These are phyloP conservation scores for Alca torda DNA, from an alignment of 2,797 vertebrate genomes.

Conservation along the genomic window DNA sequence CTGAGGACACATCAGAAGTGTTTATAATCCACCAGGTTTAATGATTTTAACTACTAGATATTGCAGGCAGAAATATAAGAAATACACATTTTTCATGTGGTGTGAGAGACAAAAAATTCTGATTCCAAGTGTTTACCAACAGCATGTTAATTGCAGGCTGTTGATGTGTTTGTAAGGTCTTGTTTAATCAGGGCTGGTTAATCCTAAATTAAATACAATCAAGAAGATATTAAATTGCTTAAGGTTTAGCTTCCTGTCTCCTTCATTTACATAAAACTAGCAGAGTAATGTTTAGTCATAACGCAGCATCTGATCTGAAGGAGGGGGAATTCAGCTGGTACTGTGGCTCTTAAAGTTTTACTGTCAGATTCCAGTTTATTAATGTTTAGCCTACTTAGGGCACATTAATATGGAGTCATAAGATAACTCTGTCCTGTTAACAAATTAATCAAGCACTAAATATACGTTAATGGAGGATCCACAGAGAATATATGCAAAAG, in stretches of 20 bases:
- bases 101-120: neutral
- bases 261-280: constrained; percentile 25
- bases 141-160: neutral
- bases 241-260: neutral
- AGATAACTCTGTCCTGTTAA: constrained; percentile 19
- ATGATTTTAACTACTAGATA: neutral
- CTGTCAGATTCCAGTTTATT: constrained; percentile 33
- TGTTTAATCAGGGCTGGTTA: constrained; percentile 44
- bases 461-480: neutral
- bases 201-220: constrained; percentile 47
- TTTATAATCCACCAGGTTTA: neutral
- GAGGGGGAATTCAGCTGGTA: constrained; percentile 5
- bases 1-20: neutral
- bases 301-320: constrained; percentile 44
- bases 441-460: constrained; percentile 48
- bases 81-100: neutral
- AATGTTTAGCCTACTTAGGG: neutral
- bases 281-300: constrained; percentile 5
- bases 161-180: constrained; percentile 21
- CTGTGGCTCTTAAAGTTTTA: constrained; percentile 39
- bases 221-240: constrained; percentile 39
- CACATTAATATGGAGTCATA: constrained; percentile 9
- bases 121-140: constrained; percentile 30
- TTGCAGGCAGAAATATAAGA: neutral
- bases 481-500: neutral